These are phyloP conservation scores for Sternotherus odoratus DNA, from an alignment of 2,797 vertebrate genomes.

Conservation along the genomic window DNA sequence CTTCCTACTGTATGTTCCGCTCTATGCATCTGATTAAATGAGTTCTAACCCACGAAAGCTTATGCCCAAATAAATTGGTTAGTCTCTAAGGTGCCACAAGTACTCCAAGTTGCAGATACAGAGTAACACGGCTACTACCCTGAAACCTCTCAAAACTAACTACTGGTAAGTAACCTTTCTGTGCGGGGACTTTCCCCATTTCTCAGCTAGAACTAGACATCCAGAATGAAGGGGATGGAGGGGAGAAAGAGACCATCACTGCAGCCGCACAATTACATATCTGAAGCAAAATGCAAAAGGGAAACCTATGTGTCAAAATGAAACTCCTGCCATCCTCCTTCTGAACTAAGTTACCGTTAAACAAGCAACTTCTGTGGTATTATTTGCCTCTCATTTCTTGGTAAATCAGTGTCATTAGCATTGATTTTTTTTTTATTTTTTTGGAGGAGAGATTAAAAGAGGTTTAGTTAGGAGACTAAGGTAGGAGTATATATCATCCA, in stretches of 20 bases:
- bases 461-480: slow-evolving; percentile 80
- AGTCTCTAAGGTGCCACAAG: too few species aligned
- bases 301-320: slow-evolving; percentile 47
- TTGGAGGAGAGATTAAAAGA: slow-evolving; percentile 79
- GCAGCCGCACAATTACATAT: not conserved
- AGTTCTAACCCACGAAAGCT: too few species aligned
- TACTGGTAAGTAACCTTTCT: not conserved
- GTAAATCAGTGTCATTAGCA: slow-evolving; percentile 83
- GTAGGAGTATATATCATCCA: slow-evolving; percentile 80
- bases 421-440: slow-evolving; percentile 71
- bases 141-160: not conserved
- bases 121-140: too few species aligned
- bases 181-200: not conserved
- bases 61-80: too few species aligned
- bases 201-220: not conserved
- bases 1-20: too few species aligned
- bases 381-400: slow-evolving; percentile 78
- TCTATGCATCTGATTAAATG: too few species aligned
- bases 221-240: not conserved
- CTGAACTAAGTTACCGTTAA: slow-evolving; percentile 70
- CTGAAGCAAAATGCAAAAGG: slow-evolving; percentile 30
- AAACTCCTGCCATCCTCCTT: slow-evolving; percentile 44
- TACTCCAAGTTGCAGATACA: too few species aligned
- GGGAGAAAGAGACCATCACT: not conserved
- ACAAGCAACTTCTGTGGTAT: slow-evolving; percentile 61